A percentile compares a stretch with the other conserved stretches of the same genome.
Conservation (phyloP, 64 coral and sea anemone species). For the Hydrozoanthus tunicans region DNA sequence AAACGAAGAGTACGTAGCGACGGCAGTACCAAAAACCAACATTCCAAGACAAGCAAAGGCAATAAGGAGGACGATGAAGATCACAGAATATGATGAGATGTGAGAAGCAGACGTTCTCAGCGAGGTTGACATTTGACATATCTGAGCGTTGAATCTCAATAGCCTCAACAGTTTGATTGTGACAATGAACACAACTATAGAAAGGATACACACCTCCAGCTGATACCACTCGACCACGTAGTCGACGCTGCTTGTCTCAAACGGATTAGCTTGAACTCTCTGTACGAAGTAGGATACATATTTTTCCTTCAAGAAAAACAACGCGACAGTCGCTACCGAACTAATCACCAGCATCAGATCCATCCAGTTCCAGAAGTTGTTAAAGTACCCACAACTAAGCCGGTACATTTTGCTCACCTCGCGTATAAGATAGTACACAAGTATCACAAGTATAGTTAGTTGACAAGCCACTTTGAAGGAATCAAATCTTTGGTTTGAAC, state of each 20-base stretch:
- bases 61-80: constrained; percentile 74
- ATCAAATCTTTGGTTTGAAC: constrained; percentile 40
- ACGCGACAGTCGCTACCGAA: constrained; percentile 43
- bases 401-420: constrained; percentile 71
- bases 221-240: constrained; percentile 77
- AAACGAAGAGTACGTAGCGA: constrained; percentile 67
- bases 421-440: constrained; percentile 65
- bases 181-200: constrained; percentile 79
- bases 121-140: constrained; percentile 89
- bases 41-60: constrained; percentile 67
- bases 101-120: constrained; percentile 47
- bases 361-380: constrained; percentile 89
- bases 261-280: constrained; percentile 75
- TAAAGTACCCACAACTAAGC: constrained; percentile 66
- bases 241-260: constrained; percentile 79
- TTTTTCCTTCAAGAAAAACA: constrained; percentile 90
- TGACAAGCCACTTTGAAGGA: constrained; percentile 63
- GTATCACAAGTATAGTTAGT: constrained; percentile 65
- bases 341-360: constrained; percentile 71
- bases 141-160: constrained; percentile 81
- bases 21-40: constrained; percentile 67
- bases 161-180: constrained; percentile 79
- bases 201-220: constrained; percentile 70
- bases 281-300: constrained; percentile 77
- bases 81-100: constrained; percentile 64